These are phyloP conservation scores for Melanotaenia boesemani DNA, from an alignment of 2,797 vertebrate genomes.

Conservation along the genomic window DNA sequence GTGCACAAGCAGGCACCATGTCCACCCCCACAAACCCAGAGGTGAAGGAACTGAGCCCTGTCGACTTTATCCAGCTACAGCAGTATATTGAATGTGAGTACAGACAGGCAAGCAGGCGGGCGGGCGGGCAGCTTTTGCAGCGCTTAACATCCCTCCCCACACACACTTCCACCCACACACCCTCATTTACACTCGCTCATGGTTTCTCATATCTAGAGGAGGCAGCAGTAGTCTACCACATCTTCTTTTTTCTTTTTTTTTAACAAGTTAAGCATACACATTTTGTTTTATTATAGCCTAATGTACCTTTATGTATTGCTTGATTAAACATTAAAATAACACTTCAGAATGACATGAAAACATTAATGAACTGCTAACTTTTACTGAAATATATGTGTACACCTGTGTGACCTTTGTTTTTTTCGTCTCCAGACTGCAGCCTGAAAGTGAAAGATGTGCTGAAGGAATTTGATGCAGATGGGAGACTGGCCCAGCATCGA, in stretches of 20 bases:
- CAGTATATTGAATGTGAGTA: conserved; percentile 96
- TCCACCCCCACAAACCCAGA: conserved; percentile 80
- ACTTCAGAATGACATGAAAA: conserved; percentile 7
- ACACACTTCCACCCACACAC: conserved; percentile 58
- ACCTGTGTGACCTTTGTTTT: conserved; percentile 52
- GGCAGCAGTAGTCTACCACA: conserved; percentile 53
- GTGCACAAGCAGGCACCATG: conserved; percentile 77
- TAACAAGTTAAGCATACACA: conserved; percentile 20
- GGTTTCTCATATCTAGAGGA: conserved; percentile 62
- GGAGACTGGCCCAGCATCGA: conserved; percentile 83
- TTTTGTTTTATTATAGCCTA: conserved; percentile 3
- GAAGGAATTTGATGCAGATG: conserved; percentile 88
- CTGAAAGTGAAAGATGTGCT: conserved; percentile 93
- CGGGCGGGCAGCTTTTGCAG: conserved; percentile 64
- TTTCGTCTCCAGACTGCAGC: conserved; percentile 86
- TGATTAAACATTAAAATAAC: not conserved
- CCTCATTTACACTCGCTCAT: conserved; percentile 60
- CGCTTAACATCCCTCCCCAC: conserved; percentile 54
- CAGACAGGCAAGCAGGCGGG: conserved; percentile 51
- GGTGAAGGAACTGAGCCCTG: conserved; percentile 89
- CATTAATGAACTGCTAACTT: not conserved
- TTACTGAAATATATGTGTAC: not conserved
- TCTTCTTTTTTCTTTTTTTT: conserved; percentile 30
- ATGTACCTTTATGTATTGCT: not conserved
- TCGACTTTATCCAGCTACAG: conserved; percentile 93